phyloP scores from a whole-genome alignment of 2,113 vertebrate genomes.

The Promerops cafer region DNA sequence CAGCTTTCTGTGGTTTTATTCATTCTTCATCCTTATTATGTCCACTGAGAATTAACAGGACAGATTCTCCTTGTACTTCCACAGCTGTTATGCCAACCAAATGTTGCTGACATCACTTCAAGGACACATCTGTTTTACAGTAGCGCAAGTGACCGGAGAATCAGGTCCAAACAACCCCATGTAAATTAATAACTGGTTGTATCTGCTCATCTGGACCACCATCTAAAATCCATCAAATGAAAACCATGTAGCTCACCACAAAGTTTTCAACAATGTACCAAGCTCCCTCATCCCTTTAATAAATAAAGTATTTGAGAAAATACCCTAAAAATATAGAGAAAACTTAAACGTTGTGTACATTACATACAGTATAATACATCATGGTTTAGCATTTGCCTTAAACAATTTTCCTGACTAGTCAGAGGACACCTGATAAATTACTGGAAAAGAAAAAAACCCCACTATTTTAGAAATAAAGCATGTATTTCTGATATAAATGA shows the following conservation, averaged over 20 bases:
- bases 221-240: conserved; percentile 50
- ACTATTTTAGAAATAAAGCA: background rate
- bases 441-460: background rate
- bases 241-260: conserved; percentile 63
- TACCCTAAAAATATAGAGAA: background rate
- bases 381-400: background rate
- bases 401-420: background rate
- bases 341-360: background rate
- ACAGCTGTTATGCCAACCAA: background rate
- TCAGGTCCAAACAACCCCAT: background rate
- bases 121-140: background rate
- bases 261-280: background rate
- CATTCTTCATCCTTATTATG: background rate
- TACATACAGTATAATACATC: background rate
- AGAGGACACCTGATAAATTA: background rate
- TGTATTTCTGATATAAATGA: background rate
- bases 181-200: background rate
- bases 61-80: background rate
- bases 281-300: background rate
- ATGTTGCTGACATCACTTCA: background rate
- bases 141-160: background rate
- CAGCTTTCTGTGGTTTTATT: conserved; percentile 22
- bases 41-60: background rate
- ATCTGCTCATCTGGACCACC: background rate
- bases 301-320: background rate